Evolutionary conservation across 2,113 vertebrate genomes (phyloP).

Genomic region (Cyprinus carpio): DNA sequence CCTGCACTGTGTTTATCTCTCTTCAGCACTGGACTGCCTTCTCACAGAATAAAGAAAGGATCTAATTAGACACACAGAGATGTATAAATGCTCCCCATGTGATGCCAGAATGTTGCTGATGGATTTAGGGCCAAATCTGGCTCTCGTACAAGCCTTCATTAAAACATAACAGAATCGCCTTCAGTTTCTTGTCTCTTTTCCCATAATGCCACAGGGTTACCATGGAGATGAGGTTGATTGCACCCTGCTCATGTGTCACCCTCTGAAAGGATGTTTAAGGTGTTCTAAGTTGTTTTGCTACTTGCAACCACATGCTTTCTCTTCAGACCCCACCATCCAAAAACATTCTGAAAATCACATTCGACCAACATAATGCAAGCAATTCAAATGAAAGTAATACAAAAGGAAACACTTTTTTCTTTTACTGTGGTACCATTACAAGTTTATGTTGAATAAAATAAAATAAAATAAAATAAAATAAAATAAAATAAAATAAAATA

Average conservation of each 20-base stretch:
- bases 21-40: background rate
- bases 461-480: background rate
- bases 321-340: background rate
- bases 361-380: background rate
- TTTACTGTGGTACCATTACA: background rate
- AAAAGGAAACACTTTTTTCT: background rate
- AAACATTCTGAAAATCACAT: background rate
- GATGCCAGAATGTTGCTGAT: conserved; percentile 46
- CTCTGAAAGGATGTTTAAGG: background rate
- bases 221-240: conserved; percentile 37
- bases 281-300: background rate
- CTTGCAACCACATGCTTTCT: background rate
- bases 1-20: conserved; percentile 15
- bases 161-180: conserved; percentile 23
- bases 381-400: background rate
- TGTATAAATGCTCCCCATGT: conserved; percentile 43
- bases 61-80: conserved; percentile 63
- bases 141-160: conserved; percentile 25
- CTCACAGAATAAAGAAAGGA: conserved; percentile 47
- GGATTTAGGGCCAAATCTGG: conserved; percentile 11
- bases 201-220: conserved; percentile 22
- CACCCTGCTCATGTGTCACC: background rate
- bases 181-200: conserved; percentile 24
- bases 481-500: too few species aligned
- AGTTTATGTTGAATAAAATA: background rate